Evolutionary conservation across 2,797 vertebrate species (phyloP).

Genomic region (Artibeus jamaicensis): DNA sequence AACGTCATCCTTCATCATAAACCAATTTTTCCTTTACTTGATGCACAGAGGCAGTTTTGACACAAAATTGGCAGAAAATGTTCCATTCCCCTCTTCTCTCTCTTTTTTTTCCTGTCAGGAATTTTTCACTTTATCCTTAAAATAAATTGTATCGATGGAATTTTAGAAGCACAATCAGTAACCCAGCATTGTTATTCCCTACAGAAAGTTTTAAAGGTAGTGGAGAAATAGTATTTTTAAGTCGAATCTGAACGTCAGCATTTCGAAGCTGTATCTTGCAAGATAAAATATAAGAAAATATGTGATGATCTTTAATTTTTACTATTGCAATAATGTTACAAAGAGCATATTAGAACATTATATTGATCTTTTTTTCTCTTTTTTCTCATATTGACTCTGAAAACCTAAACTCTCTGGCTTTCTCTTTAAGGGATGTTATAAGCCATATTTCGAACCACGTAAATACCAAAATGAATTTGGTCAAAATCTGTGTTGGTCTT

Average conservation of each 20-base stretch:
- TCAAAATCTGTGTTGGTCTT: slow-evolving; percentile 12
- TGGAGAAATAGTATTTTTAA: slow-evolving; percentile 38
- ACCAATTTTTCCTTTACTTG: slow-evolving; percentile 39
- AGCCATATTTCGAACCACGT: slow-evolving; percentile 22
- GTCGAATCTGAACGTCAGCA: slow-evolving; percentile 48
- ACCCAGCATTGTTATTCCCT: slow-evolving; percentile 9
- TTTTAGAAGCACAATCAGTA: slow-evolving; percentile 40
- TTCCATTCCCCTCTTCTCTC: not conserved
- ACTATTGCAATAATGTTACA: not conserved
- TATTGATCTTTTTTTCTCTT: slow-evolving; percentile 31
- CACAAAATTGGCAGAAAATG: slow-evolving; percentile 41
- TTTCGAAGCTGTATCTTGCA: slow-evolving; percentile 45
- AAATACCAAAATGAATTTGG: slow-evolving; percentile 29
- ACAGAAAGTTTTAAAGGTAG: slow-evolving; percentile 43
- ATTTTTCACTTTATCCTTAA: slow-evolving; percentile 55
- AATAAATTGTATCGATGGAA: slow-evolving; percentile 4
- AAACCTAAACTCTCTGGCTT: not conserved
- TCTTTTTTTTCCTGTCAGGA: not conserved
- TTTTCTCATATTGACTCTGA: slow-evolving; percentile 13
- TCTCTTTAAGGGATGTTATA: not conserved
- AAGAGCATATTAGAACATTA: slow-evolving; percentile 17
- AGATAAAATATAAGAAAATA: slow-evolving; percentile 37
- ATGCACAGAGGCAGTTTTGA: slow-evolving; percentile 21
- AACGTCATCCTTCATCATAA: slow-evolving; percentile 43
- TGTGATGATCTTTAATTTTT: slow-evolving; percentile 33